Conservation (phyloP, 1,140 invertebrate genomes). For the Orchestia grillus region DNA sequence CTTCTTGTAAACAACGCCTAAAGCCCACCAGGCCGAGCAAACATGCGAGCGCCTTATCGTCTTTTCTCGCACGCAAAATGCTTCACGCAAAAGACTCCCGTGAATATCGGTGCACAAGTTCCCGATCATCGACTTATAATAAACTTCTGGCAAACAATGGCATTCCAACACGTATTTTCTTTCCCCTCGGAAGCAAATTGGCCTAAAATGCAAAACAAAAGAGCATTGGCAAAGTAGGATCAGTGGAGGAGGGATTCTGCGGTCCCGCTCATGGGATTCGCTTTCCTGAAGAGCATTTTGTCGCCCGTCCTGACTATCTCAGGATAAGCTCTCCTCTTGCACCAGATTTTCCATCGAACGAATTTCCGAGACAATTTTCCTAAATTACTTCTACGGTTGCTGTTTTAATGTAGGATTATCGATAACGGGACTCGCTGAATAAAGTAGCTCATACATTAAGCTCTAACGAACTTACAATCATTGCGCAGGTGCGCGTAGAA, state of each 20-base stretch:
- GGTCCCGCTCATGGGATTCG: conserved; percentile 51
- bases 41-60: conserved; percentile 4
- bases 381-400: background rate
- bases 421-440: background rate
- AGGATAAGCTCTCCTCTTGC: conserved; percentile 44
- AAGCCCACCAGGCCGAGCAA: background rate
- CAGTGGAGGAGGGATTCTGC: conserved; percentile 44
- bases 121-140: conserved; percentile 55
- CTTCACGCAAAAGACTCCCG: background rate
- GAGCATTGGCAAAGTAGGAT: conserved; percentile 55
- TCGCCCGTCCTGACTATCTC: conserved; percentile 32
- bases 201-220: conserved; percentile 56
- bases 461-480: background rate
- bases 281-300: conserved; percentile 51
- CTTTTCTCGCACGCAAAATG: conserved; percentile 5
- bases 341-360: conserved; percentile 19
- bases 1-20: background rate
- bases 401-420: conserved; percentile 46
- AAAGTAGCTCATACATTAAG: background rate
- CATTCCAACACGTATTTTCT: conserved; percentile 56
- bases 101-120: conserved; percentile 43
- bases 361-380: background rate
- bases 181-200: conserved; percentile 53
- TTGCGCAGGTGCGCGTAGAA: background rate
- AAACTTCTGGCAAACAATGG: conserved; percentile 54